phyloP scores from a whole-genome alignment of 2,888 invertebrate genomes.

The Leptogaster cylindrica region DNA sequence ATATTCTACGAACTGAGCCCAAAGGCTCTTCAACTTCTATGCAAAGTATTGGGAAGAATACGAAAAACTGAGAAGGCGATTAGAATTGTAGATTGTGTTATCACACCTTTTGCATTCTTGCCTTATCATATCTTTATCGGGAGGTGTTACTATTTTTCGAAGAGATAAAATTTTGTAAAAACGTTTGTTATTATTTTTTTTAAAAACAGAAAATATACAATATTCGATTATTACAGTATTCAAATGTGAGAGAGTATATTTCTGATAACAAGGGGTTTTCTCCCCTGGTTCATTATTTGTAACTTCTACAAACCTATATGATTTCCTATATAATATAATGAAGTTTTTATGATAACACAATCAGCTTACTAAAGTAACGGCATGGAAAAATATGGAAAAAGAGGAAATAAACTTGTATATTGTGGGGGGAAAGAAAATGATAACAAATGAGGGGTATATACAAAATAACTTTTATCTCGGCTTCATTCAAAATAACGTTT shows the following conservation, averaged over 20 bases:
- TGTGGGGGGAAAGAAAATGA: constrained; percentile 23
- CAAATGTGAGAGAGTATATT: neutral
- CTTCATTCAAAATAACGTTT: neutral
- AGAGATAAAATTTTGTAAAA: constrained; percentile 26
- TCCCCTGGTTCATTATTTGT: too few species aligned
- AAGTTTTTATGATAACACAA: constrained; percentile 44
- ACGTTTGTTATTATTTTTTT: too few species aligned
- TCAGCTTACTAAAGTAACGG: constrained; percentile 34
- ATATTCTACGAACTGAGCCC: constrained; percentile 20
- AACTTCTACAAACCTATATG: neutral
- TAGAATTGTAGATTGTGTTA: constrained; percentile 48
- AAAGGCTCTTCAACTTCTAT: constrained; percentile 4
- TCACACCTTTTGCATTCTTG: constrained; percentile 47
- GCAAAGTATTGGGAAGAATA: neutral
- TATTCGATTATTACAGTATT: neutral
- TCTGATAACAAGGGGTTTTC: constrained; percentile 17
- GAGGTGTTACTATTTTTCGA: constrained; percentile 33
- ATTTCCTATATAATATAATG: constrained; percentile 17
- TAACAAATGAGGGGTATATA: constrained; percentile 26
- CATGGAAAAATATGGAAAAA: constrained; percentile 37
- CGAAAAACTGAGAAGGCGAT: constrained; percentile 40
- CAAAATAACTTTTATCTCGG: constrained; percentile 29
- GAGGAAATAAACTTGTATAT: constrained; percentile 17
- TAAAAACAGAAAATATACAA: constrained; percentile 15
- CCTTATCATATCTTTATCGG: constrained; percentile 49